Evolutionary conservation across 2,113 vertebrate species (phyloP), one percentile per base, ranked within the genome.

Genomic region (Apteryx owenii): DNA sequence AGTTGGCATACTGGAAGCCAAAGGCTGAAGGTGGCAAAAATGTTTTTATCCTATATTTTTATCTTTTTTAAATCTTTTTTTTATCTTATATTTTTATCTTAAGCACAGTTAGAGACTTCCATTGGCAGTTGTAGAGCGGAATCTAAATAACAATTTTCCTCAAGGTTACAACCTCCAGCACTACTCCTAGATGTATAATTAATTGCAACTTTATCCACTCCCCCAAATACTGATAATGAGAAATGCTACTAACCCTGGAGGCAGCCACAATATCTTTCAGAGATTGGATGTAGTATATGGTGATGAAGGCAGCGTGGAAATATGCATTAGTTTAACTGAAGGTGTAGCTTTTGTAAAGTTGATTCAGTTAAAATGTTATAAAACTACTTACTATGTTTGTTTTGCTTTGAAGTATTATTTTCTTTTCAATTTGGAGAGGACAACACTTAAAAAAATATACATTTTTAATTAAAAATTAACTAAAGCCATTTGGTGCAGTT

Each of bases 21-120:
- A 93, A 88, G 28, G 82, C 91, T 76, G 87, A 94, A 82, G 75
- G 62, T 93, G 60, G 12, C 54, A 83, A 83, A 93, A 58, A 26
- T 10, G 46, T 81, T 60, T 60, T 54, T 26, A 48, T 48, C 53
- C 28, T 54, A 26, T 26, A 54, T 54, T 60, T 60, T 19, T 60
- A 20, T 33, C 9, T 60, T 33, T 33, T 33, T 10, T 19, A 60
- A 60, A 60, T 58, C 56, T 31, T 58, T 20, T 60, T 54, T 51
- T 53, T 18, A 33, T 60, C 29, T 60, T 58, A 16, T 29, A 31
- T 58, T 58, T 58, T 18, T 58, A 58, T 31, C 56, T 82, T 54
- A 42, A 73, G 68, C 70, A 33, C 40, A 71, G 36, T 17, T 66
- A 58, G 73, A 42, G 68, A 64, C 33, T 83, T 69, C 20, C 38